These are phyloP conservation scores for Globodera rostochiensis DNA, from an alignment of 1,140 invertebrate genomes.

Conservation along the genomic window DNA sequence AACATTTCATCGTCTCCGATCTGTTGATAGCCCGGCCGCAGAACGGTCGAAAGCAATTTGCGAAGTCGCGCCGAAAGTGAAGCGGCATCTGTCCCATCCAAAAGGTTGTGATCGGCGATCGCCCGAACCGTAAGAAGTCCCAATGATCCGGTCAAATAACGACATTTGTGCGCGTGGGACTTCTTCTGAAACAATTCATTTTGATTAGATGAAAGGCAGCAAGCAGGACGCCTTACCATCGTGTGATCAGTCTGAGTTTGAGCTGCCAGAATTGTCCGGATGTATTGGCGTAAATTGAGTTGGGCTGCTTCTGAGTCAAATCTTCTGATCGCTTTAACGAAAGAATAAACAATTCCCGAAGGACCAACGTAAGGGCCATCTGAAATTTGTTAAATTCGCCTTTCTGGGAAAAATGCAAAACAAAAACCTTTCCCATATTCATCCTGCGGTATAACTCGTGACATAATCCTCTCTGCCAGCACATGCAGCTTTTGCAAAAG, in stretches of 20 bases:
- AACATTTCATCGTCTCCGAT: conserved; percentile 47
- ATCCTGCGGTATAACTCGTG: background rate
- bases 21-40: conserved; percentile 38
- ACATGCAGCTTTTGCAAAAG: background rate
- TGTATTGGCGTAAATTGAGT: conserved; percentile 25
- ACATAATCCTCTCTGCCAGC: conserved; percentile 14
- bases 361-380: conserved; percentile 37
- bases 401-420: no score
- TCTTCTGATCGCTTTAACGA: conserved; percentile 18
- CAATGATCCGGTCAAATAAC: conserved; percentile 42
- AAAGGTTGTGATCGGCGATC: conserved; percentile 23
- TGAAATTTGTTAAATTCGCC: conserved; percentile 3
- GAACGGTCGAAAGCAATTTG: conserved; percentile 32
- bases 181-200: conserved; percentile 27
- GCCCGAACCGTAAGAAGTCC: conserved; percentile 42
- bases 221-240: background rate
- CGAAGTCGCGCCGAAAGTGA: background rate
- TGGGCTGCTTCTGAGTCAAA: background rate
- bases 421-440: conserved; percentile 21
- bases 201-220: background rate
- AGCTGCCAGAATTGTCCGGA: conserved; percentile 7
- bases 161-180: conserved; percentile 17
- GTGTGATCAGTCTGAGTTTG: background rate
- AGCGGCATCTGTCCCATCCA: background rate
- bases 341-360: conserved; percentile 32